Conservation (phyloP, 2,888 invertebrate species). For the Gerosis bhagava region DNA sequence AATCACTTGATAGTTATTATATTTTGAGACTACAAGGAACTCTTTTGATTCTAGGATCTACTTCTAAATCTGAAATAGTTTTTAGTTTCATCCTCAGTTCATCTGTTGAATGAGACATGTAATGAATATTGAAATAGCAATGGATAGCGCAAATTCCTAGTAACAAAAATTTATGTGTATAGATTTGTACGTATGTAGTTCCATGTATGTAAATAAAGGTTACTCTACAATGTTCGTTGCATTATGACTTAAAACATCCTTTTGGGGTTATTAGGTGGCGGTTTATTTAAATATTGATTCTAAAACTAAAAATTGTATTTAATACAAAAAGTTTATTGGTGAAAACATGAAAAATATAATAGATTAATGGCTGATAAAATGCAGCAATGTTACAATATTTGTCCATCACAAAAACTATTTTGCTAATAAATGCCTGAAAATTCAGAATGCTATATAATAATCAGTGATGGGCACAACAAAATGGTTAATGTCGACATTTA, state of each 20-base stretch:
- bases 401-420: slow-evolving; percentile 79
- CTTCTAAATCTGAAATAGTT: no score
- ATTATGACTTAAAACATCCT: slow-evolving; percentile 56
- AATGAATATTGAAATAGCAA: no score
- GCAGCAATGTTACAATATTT: slow-evolving; percentile 81
- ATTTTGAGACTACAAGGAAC: no score
- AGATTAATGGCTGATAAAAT: slow-evolving; percentile 82
- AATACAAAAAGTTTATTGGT: slow-evolving; percentile 82
- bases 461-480: slow-evolving; percentile 77
- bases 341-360: slow-evolving; percentile 83
- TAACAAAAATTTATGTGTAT: no score
- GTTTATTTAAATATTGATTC: slow-evolving; percentile 79
- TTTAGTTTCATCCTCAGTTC: no score
- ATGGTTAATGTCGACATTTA: slow-evolving; percentile 73
- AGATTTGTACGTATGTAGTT: not conserved
- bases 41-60: no score
- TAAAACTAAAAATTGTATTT: slow-evolving; percentile 83
- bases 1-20: no score
- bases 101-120: no score
- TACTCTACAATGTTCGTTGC: no score
- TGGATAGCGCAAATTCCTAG: no score
- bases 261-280: slow-evolving; percentile 74
- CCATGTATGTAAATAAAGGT: no score
- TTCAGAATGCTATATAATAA: slow-evolving; percentile 72
- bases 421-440: slow-evolving; percentile 81